Evolutionary conservation across 30 jellyfish, hydroid and myxozoan genomes (phyloP), one percentile per base, ranked within the genome.

Genomic region (Aurelia sp.): DNA sequence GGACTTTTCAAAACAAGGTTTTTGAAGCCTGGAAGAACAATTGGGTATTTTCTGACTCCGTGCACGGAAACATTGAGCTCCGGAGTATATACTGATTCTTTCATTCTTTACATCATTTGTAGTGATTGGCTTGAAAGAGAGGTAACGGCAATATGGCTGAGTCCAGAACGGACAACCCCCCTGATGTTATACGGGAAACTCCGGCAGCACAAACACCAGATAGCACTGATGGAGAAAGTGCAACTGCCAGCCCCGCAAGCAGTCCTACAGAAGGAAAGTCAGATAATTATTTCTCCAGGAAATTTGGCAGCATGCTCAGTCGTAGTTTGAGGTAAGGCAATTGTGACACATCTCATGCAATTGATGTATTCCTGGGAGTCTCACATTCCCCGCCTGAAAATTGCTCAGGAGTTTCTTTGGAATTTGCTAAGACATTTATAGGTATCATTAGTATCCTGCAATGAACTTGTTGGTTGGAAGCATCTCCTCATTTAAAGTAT

Each of bases 271-370:
- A 68, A 20, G 89, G 89, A 35, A 82, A 91, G 50, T 78, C 96
- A 18, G 96, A 88, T 16, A 82, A 74, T 27, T 79, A 80, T 64
- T 92, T 92, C 66, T 80, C 96, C 22, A 81, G 92, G 53, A 92
- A 84, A 74, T 61, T 92, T 55, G 97, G 98, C 30, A 92, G 86
- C 74, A 76, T 86, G 21, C 61, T 92, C 81, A 82, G 86, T 61
- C 76, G 96, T 27, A 92, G 98, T 74, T 71, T 88, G 73, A 81
- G 98, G 90, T 86, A 67, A 48, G 91, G 12, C 1, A 19, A 22
- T 58, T 19, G 23, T n/a, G 44, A 27, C 66, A 57, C 19, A 57
- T 57, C 66, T 62, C 72, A 62, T 12, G 4, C 21, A 10, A 18
- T 31, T 0, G 21, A 6, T 2, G 72, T 40, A 37, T 37, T 37